These are phyloP conservation scores for Diaprepes abbreviatus DNA, from an alignment of 2,888 invertebrate genomes.

Conservation along the genomic window DNA sequence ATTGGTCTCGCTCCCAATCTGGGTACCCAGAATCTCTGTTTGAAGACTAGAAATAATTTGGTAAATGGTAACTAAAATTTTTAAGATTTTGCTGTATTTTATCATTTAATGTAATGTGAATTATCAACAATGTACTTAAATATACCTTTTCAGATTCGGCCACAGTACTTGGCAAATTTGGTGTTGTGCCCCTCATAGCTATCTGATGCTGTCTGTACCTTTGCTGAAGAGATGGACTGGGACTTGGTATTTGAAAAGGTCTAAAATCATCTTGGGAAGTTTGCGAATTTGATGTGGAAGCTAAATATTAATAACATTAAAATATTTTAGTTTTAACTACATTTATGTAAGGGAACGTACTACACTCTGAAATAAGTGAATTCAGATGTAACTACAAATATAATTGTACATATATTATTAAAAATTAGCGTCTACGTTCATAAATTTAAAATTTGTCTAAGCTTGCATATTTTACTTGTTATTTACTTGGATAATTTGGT, in stretches of 20 bases:
- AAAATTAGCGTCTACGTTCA: no score
- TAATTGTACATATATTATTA: no score
- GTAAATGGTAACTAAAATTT: no score
- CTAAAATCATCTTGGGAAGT: slow-evolving; percentile 43
- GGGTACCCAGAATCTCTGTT: slow-evolving; percentile 67
- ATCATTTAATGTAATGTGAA: no score
- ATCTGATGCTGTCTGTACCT: slow-evolving; percentile 73
- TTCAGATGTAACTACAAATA: no score
- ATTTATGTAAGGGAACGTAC: no score
- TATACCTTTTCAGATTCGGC: slow-evolving; percentile 63
- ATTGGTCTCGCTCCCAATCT: slow-evolving; percentile 67
- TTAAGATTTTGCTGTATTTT: no score
- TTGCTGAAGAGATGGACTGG: slow-evolving; percentile 69
- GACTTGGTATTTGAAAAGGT: slow-evolving; percentile 56
- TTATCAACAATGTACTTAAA: neutral
- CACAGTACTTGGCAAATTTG: slow-evolving; percentile 64
- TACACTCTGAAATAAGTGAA: no score
- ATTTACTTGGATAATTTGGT: slow-evolving; percentile 51
- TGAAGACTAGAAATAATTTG: slow-evolving; percentile 61
- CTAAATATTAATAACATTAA: slow-evolving; percentile 36
- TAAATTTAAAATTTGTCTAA: no score
- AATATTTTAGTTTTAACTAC: no score
- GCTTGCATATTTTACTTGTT: no score
- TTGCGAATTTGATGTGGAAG: slow-evolving; percentile 55
- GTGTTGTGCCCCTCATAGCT: slow-evolving; percentile 68